Conservation (phyloP, 53 echinoderm and acorn worm genomes). For the Crossaster papposus region DNA sequence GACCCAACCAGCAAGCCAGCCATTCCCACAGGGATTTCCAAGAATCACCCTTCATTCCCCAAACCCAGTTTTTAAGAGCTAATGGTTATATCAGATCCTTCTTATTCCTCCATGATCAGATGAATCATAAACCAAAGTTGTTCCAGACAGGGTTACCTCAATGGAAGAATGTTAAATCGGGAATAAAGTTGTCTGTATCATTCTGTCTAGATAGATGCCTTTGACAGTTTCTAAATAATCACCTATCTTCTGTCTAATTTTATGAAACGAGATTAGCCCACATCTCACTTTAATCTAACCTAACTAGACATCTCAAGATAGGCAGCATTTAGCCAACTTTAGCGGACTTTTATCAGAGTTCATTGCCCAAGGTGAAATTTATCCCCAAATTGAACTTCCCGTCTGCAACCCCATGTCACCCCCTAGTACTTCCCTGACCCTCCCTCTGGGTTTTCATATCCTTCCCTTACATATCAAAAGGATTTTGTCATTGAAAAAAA, state of each 20-base stretch:
- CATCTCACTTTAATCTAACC: background rate
- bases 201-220: no score
- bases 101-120: no score
- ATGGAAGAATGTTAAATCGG: background rate
- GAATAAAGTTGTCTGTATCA: no score
- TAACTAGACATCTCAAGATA: background rate
- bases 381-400: constrained; percentile 11
- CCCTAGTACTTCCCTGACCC: background rate
- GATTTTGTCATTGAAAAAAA: background rate
- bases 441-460: background rate
- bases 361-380: background rate
- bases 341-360: background rate
- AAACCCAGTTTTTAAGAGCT: background rate
- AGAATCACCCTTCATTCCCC: background rate
- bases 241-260: no score
- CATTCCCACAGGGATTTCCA: background rate
- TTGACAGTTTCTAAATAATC: no score
- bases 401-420: background rate
- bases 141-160: background rate
- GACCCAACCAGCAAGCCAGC: background rate
- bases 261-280: background rate
- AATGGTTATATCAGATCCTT: background rate
- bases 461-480: background rate
- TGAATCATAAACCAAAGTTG: constrained; percentile 1
- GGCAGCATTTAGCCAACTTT: background rate